phyloP scores from a whole-genome alignment of 2,113 vertebrate genomes.

The Gnathonemus longibarbis region DNA sequence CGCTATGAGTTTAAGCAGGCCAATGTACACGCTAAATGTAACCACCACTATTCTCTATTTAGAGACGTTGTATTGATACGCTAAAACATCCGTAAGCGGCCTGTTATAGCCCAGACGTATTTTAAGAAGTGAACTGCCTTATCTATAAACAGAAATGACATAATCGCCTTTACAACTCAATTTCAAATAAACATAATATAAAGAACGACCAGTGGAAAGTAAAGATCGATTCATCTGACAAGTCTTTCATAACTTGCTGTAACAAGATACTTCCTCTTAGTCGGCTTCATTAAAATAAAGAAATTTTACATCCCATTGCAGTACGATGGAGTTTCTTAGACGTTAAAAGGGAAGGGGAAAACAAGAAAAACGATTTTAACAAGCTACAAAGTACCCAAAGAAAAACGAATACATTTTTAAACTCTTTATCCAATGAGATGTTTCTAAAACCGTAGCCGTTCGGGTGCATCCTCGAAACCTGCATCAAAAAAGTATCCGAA shows the following conservation, averaged over 20 bases:
- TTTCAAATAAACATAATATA: not conserved
- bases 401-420: slow-evolving; percentile 35
- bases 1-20: not conserved
- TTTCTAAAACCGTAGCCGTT: slow-evolving; percentile 13
- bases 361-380: slow-evolving; percentile 26
- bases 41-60: not conserved
- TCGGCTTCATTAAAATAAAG: not conserved
- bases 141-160: not conserved
- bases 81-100: not conserved
- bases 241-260: not conserved
- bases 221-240: not conserved
- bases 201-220: not conserved
- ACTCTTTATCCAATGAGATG: slow-evolving; percentile 27
- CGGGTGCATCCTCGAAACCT: not conserved
- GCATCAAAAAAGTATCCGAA: not conserved
- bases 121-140: not conserved
- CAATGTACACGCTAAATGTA: not conserved
- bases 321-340: slow-evolving; percentile 39
- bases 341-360: slow-evolving; percentile 23
- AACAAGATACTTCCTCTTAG: slow-evolving; percentile 6
- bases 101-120: not conserved
- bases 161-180: not conserved
- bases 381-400: not conserved
- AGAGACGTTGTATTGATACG: not conserved
- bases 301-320: slow-evolving; percentile 5